phyloP scores from a whole-genome alignment of 2,888 invertebrate genomes.

The Leptinotarsa rubiginosa region DNA sequence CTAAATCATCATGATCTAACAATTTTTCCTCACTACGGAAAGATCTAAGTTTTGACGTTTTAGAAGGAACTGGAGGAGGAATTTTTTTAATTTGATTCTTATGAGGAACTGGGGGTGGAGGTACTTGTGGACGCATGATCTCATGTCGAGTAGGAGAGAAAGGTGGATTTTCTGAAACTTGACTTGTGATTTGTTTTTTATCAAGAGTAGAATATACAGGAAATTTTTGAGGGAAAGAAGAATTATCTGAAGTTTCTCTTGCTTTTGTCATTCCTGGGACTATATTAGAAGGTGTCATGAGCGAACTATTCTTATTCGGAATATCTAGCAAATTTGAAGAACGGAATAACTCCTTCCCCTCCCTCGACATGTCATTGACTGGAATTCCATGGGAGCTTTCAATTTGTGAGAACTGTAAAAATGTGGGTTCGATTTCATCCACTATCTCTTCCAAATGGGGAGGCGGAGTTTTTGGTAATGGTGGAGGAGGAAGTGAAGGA shows the following conservation, averaged over 20 bases:
- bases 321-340: neutral
- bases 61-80: conserved; percentile 50
- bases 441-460: conserved; percentile 47
- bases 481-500: conserved; percentile 52
- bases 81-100: conserved; percentile 43
- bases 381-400: neutral
- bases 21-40: conserved; percentile 50
- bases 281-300: neutral
- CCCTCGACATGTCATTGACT: neutral
- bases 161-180: conserved; percentile 20
- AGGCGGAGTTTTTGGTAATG: conserved; percentile 49
- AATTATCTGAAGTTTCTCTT: neutral
- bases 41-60: conserved; percentile 46
- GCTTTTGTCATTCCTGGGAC: neutral
- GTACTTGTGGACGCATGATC: conserved; percentile 36
- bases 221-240: neutral
- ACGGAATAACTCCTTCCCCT: neutral
- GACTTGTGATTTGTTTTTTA: conserved; percentile 17
- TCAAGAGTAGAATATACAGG: neutral
- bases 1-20: conserved; percentile 41
- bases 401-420: conserved; percentile 1
- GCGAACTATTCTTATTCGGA: neutral
- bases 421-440: conserved; percentile 9
- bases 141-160: conserved; percentile 27
- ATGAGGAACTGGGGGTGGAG: conserved; percentile 41